These are phyloP conservation scores for Drosophila rhopaloa DNA, from an alignment of 1,140 invertebrate genomes.

Conservation along the genomic window DNA sequence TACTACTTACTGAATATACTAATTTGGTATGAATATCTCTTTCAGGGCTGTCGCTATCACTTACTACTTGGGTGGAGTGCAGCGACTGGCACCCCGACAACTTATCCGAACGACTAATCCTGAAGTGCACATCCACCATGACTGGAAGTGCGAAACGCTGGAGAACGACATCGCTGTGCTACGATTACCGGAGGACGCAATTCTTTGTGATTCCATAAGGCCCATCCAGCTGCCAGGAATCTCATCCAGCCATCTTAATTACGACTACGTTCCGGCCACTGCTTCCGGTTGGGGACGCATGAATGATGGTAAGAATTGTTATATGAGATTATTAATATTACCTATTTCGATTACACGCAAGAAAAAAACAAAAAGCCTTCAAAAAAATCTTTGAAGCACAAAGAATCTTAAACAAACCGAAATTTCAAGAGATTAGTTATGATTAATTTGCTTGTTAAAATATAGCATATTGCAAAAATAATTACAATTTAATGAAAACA, in stretches of 20 bases:
- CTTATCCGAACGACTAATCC: constrained; percentile 14
- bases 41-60: constrained; percentile 55
- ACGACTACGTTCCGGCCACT: constrained; percentile 67
- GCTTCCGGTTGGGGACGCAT: constrained; percentile 85
- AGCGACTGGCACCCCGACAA: constrained; percentile 17
- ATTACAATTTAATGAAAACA: too few species aligned
- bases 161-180: constrained; percentile 84
- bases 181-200: constrained; percentile 71
- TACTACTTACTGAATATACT: constrained; percentile 1
- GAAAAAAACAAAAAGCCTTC: too few species aligned
- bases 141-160: constrained; percentile 37
- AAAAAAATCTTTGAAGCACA: too few species aligned
- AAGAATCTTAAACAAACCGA: too few species aligned
- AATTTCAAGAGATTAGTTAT: too few species aligned
- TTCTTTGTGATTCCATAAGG: constrained; percentile 69
- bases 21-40: constrained; percentile 8
- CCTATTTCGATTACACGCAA: too few species aligned
- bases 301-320: constrained; percentile 58
- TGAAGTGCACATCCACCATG: constrained; percentile 35
- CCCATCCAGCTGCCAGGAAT: constrained; percentile 76
- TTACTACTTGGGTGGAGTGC: constrained; percentile 40
- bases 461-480: too few species aligned
- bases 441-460: too few species aligned
- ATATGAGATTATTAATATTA: neutral
- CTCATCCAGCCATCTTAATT: constrained; percentile 61